Base-by-base conservation (phyloP, 1,140 invertebrate genomes). In the Nebria ingens region DNA sequence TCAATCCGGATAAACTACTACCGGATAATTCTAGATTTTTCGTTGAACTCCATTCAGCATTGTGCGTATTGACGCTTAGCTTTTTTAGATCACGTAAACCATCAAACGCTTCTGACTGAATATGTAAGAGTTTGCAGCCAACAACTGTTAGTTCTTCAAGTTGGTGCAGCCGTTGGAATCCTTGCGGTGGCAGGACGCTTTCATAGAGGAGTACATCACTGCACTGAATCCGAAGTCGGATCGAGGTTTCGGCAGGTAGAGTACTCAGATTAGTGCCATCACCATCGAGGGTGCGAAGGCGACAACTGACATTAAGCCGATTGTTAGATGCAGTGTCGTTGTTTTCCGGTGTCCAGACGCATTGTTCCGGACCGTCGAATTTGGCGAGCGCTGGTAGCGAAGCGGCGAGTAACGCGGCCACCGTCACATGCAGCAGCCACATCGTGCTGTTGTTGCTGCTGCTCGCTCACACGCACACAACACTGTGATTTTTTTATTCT, bases 131-230 rank as follows among this genome's bases (percentile, higher is more conserved):
- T 68, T 93, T 92, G 70, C 91, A 94, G 29, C 82, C 81, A 58
- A 81, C 81, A 62, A 93, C 78, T 25, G 76, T 72, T 2, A 93
- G 71, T 25, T 86, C 82, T 64, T 85, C 82, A 1, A 93, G 73
- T 45, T 85, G 81, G 62, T 79, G 78, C 0, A 93, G 70, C 0
- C 85, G 75, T 50, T 85, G 81, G 71, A 93, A 86, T 53, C 79
- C 82, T 57, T 84, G 80, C 9, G 80, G 76, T 23, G 80, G 77
- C 17, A 93, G 71, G 22, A 81, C 77, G 65, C 87, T 91, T 73
- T 92, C 89, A 64, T 87, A 87, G 34, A 87, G 81, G 57, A 89
- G 76, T 19, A 84, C 76, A 62, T 88, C 84, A 67, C 82, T 87
- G 74, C 91, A 94, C 56, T 80, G 75, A 12, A 93, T 77, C 50